Conservation (phyloP, 92 coral and sea anemone species). For the Ricordea florida region DNA sequence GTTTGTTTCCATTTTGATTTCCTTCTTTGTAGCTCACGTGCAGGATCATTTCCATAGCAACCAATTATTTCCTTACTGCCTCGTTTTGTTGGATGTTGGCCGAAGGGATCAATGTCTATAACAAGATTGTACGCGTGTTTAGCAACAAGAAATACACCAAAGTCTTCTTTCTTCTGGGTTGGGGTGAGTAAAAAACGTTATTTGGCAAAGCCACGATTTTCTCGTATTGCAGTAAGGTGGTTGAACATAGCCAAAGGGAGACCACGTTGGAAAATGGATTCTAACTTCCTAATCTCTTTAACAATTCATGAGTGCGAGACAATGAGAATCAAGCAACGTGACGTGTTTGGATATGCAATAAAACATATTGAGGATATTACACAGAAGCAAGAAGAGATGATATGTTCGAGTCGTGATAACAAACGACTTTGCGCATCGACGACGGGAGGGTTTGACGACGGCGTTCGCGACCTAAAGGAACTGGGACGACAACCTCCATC, state of each 20-base stretch:
- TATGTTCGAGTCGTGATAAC: no score
- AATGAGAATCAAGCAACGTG: no score
- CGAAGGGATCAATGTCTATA: conserved; percentile 90
- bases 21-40: conserved; percentile 61
- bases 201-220: not conserved
- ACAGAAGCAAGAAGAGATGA: no score
- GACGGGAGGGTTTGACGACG: no score
- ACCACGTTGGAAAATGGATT: no score
- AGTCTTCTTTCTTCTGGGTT: conserved; percentile 70
- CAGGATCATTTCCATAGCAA: conserved; percentile 70
- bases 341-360: no score
- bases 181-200: conserved; percentile 60
- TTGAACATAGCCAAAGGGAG: not conserved
- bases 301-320: no score
- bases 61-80: conserved; percentile 83
- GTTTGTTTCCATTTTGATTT: not conserved
- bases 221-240: not conserved
- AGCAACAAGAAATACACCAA: conserved; percentile 77
- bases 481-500: no score
- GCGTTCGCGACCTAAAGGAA: no score
- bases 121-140: conserved; percentile 86
- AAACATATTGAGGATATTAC: no score
- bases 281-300: no score
- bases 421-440: no score
- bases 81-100: conserved; percentile 94